Evolutionary conservation across 2,888 invertebrate genomes (phyloP), one percentile per base, ranked within the genome.

Genomic region (Himalopsyche japonica): DNA sequence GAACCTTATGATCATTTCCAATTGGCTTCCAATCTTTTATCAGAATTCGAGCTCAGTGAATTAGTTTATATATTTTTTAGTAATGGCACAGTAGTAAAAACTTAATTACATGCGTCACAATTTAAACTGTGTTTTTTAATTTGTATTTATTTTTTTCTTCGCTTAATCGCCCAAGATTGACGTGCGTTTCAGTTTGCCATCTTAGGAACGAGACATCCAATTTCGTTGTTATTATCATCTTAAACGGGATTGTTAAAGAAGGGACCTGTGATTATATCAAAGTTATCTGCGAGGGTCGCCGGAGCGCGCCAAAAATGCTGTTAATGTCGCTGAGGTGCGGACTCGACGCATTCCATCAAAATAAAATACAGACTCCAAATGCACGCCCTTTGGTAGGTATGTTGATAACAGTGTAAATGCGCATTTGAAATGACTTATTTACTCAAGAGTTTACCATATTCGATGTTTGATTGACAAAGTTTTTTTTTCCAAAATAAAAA

Each of bases 221-320:
- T 80, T 78, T 81, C 37, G 81, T 43, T 77, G 49, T 84, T 82
- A 79, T 82, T 84, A 57, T 80, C 32, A 77, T 70, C 57, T 79
- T 85, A 57, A 84, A 85, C 76, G 81, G 84, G 80, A 70, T 78
- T 79, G 57, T 64, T 83, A 81, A 86, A 84, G 80, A 78, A 82
- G 82, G 80, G 80, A 82, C 76, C 79, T 34, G 30, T 86, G 84
- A 86, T 86, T 86, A 86, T 82, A n/a, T n/a, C n/a, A n/a, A n/a
- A 86, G 86, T 86, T 80, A 86, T 86, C 85, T 32, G 37, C 20
- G 32, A 37, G 48, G 79, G 85, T 57, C 77, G n/a, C 48, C 43
- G 80, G 86, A 86, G 84, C 84, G 84, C 86, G 84, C 86, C 82
- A 86, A 86, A 85, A 80, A 86, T 84, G 83, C 79, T 81, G 80